phyloP scores from a whole-genome alignment of 2,797 vertebrate genomes.

The Labroides dimidiatus region DNA sequence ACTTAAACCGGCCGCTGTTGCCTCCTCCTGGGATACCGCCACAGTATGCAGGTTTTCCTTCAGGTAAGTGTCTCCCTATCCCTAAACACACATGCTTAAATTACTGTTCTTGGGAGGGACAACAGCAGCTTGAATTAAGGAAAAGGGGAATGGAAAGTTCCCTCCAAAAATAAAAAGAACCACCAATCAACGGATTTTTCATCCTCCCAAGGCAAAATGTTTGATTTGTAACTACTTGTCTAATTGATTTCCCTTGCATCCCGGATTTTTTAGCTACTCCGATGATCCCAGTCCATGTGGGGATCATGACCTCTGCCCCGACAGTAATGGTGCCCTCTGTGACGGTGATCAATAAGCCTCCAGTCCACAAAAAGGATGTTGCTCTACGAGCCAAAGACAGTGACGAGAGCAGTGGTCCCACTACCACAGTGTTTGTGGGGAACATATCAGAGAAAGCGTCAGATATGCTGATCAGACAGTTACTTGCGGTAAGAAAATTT shows the following conservation, averaged over 20 bases:
- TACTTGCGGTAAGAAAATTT: constrained; percentile 90
- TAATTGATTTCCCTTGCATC: not conserved
- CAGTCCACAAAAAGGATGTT: constrained; percentile 90
- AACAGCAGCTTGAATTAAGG: too few relatives aligned
- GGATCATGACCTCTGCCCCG: constrained; percentile 94
- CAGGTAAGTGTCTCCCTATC: constrained; percentile 81
- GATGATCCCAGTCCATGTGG: constrained; percentile 99
- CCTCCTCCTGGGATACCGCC: constrained; percentile 96
- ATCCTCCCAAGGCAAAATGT: not conserved
- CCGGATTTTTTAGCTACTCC: constrained; percentile 85
- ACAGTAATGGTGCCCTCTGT: constrained; percentile 91
- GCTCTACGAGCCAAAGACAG: constrained; percentile 87
- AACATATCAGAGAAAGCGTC: constrained; percentile 99
- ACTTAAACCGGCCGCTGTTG: constrained; percentile 97
- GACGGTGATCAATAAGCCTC: constrained; percentile 93
- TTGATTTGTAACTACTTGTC: not conserved
- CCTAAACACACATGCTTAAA: too few relatives aligned
- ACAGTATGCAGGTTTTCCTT: constrained; percentile 95
- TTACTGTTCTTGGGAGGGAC: not conserved
- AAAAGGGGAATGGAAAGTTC: too few relatives aligned
- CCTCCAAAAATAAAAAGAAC: too few relatives aligned
- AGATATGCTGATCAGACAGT: constrained; percentile 98
- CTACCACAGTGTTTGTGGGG: constrained; percentile 98
- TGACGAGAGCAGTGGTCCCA: constrained; percentile 94
- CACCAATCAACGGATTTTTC: too few relatives aligned